These are phyloP conservation scores for Pecten maximus DNA, from an alignment of 2,888 invertebrate genomes.

Conservation along the genomic window DNA sequence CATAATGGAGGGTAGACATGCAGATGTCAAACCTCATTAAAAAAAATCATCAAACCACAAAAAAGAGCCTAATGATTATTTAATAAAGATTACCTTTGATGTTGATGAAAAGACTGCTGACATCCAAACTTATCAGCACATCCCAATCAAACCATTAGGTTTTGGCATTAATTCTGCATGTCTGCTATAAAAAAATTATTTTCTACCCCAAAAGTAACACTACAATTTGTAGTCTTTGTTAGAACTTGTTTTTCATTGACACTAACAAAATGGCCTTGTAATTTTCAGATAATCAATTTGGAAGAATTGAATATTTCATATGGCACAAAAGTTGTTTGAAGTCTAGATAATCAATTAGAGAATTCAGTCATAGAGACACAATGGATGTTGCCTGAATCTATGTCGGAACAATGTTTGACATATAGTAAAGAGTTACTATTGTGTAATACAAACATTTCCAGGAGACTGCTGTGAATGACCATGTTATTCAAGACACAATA, in stretches of 20 bases:
- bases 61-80: neutral
- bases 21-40: neutral
- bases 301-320: neutral
- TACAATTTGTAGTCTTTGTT: neutral
- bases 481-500: neutral
- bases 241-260: neutral
- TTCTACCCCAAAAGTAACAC: neutral
- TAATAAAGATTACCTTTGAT: neutral
- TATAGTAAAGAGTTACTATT: neutral
- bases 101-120: neutral
- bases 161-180: neutral
- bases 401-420: neutral
- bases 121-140: neutral
- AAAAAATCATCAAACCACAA: neutral
- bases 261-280: neutral
- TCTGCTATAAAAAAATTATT: neutral
- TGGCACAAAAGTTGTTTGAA: neutral
- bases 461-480: neutral
- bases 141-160: neutral
- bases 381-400: neutral
- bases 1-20: neutral
- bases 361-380: neutral
- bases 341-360: constrained; percentile 9
- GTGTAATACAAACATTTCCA: neutral
- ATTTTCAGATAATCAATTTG: neutral